Conservation (phyloP, 1,140 invertebrate species). For the Nomia melanderi region DNA sequence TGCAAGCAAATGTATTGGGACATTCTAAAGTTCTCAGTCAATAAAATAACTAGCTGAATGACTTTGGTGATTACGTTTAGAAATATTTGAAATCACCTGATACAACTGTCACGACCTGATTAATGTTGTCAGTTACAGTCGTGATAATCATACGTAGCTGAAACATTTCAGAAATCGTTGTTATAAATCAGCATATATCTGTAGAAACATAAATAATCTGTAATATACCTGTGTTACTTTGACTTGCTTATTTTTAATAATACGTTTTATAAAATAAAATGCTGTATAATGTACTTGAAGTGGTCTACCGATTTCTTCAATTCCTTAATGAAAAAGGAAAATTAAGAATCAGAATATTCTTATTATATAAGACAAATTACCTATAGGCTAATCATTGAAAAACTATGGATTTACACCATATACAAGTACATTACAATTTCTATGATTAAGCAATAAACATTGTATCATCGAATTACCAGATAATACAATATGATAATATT, state of each 20-base stretch:
- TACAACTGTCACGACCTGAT: constrained; percentile 48
- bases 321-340: background rate
- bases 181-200: constrained; percentile 35
- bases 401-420: background rate
- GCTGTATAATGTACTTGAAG: too few relatives aligned
- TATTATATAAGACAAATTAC: background rate
- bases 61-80: constrained; percentile 34
- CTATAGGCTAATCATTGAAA: background rate
- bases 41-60: background rate
- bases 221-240: background rate
- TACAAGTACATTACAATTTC: background rate
- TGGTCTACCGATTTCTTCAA: background rate
- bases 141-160: constrained; percentile 52
- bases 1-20: constrained; percentile 20
- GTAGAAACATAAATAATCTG: constrained; percentile 7
- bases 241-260: background rate
- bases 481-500: background rate
- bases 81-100: constrained; percentile 53
- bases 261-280: background rate
- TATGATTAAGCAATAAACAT: background rate
- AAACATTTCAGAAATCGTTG: constrained; percentile 57
- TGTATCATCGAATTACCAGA: background rate
- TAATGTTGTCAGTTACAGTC: constrained; percentile 51
- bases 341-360: background rate
- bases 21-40: constrained; percentile 24